phyloP scores from a whole-genome alignment of 2,888 invertebrate genomes.

The Dichetophora obliterata region DNA sequence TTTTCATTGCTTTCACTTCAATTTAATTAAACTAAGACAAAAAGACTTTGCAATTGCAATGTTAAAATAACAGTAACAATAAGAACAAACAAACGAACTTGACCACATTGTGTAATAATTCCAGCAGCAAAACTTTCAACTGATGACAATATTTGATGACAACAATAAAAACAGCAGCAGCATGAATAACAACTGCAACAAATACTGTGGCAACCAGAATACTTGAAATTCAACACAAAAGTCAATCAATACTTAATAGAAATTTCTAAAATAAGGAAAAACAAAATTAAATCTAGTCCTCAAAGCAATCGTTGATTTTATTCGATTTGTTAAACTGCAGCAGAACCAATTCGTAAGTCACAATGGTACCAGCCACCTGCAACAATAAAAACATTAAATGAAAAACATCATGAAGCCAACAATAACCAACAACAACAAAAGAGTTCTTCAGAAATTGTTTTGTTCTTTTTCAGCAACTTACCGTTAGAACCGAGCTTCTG shows the following conservation, averaged over 20 bases:
- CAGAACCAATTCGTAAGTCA: conserved; percentile 74
- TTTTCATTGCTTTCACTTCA: not conserved
- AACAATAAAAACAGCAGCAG: not conserved
- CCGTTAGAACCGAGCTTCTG: conserved; percentile 64
- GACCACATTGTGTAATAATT: not conserved
- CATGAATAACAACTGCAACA: no score
- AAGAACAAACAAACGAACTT: not conserved
- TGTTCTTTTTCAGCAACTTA: conserved; percentile 47
- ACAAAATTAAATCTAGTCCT: conserved; percentile 34
- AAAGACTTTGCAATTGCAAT: not conserved
- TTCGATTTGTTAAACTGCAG: conserved; percentile 71
- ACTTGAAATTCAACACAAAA: not conserved
- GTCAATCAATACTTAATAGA: not conserved
- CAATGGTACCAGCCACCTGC: conserved; percentile 74
- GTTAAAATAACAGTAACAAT: not conserved
- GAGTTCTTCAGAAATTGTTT: not conserved
- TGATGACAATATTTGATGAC: not conserved
- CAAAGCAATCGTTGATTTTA: conserved; percentile 57
- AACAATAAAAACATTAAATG: conserved; percentile 14
- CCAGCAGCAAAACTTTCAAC: no score
- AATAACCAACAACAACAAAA: not conserved
- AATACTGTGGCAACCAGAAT: not conserved
- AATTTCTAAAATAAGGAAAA: not conserved
- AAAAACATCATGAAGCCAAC: not conserved
- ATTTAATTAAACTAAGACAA: not conserved